Percentiles rank a stretch among this genome's conserved stretches.
Evolutionary conservation across 2,888 invertebrate genomes (phyloP).

Genomic region (Trilocha varians): DNA sequence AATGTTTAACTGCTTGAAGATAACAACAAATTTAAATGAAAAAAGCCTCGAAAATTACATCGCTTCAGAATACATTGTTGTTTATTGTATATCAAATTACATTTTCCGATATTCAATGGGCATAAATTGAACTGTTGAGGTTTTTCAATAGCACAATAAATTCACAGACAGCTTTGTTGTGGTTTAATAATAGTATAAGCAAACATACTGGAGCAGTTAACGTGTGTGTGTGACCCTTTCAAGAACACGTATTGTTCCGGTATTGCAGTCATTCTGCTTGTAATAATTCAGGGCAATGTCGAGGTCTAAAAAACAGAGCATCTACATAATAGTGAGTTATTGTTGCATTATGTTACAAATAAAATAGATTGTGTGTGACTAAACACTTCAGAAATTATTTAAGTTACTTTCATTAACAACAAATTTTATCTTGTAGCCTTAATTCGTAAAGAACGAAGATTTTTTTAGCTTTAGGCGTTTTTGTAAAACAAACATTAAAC

Average conservation of each 20-base stretch:
- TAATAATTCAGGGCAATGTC: constrained; percentile 21
- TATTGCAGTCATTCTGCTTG: constrained; percentile 13
- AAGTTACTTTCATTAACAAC: no score
- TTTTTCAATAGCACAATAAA: background rate
- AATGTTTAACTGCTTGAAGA: no score
- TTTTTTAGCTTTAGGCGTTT: no score
- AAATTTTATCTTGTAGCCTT: no score
- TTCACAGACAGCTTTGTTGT: background rate
- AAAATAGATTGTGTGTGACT: background rate
- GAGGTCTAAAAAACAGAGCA: constrained; percentile 12
- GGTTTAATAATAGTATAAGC: constrained; percentile 5
- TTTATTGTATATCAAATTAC: background rate
- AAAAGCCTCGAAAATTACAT: no score
- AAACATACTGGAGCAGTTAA: constrained; percentile 8
- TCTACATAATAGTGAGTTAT: background rate
- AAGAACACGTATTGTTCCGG: constrained; percentile 18
- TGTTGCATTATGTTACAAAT: background rate
- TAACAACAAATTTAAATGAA: no score
- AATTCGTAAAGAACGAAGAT: no score
- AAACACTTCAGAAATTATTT: no score
- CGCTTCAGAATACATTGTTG: no score
- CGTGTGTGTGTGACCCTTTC: constrained; percentile 16
- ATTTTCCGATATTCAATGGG: background rate
- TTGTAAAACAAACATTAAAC: no score
- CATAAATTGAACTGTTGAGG: background rate